Conservation (phyloP, 2,113 vertebrate species). For the Engraulis encrasicolus region DNA sequence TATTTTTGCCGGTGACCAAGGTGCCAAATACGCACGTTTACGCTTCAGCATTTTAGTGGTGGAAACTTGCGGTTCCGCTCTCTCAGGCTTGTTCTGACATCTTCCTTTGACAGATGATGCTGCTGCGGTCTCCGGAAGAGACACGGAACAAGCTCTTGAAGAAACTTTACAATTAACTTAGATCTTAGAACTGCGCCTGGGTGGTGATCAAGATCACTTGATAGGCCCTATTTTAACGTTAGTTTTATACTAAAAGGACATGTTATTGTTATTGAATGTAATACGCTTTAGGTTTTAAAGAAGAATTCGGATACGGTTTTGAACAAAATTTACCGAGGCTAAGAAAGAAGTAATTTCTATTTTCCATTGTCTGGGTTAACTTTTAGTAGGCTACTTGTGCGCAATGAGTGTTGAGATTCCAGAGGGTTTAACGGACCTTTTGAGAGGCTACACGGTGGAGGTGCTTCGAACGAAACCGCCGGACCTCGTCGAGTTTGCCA, state of each 20-base stretch:
- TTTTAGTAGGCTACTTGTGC: background rate
- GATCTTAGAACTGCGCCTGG: background rate
- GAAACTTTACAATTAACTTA: background rate
- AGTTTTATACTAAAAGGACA: background rate
- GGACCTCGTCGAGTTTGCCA: slow-evolving; percentile 86
- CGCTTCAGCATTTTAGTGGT: background rate
- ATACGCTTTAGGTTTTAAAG: background rate
- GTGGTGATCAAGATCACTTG: background rate
- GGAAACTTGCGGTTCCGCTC: slow-evolving; percentile 14
- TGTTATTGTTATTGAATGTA: background rate
- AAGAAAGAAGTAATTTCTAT: background rate
- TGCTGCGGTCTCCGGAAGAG: background rate
- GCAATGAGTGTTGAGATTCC: slow-evolving; percentile 85
- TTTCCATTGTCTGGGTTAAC: background rate
- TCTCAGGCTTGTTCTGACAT: background rate
- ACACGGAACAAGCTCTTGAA: background rate
- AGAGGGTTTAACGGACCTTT: slow-evolving; percentile 84
- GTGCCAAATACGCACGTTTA: background rate
- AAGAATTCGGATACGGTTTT: background rate
- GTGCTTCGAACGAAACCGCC: slow-evolving; percentile 84
- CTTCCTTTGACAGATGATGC: slow-evolving; percentile 10
- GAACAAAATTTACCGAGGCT: background rate
- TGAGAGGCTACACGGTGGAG: slow-evolving; percentile 90
- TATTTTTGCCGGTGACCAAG: background rate
- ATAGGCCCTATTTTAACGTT: slow-evolving; percentile 8